A percentile compares a stretch with the other conserved stretches of the same genome.
Conservation (phyloP, 2,797 vertebrate species). For the Anabacerthia variegaticeps region DNA sequence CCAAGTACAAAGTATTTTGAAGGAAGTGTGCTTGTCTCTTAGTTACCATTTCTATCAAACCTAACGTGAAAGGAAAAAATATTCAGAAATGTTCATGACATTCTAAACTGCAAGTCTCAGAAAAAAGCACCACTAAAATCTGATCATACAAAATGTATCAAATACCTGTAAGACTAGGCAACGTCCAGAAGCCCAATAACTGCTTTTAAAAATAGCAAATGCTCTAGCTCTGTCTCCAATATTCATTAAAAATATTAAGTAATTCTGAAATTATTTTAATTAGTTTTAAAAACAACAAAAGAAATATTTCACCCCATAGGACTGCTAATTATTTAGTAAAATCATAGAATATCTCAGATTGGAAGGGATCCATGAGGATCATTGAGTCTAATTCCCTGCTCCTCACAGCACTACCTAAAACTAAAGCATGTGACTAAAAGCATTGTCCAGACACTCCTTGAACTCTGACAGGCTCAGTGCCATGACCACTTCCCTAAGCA, state of each 20-base stretch:
- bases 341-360: neutral
- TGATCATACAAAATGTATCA: rapidly evolving
- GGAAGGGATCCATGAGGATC: neutral
- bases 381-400: neutral
- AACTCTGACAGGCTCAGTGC: neutral
- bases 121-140: neutral
- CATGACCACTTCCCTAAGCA: neutral
- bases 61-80: neutral
- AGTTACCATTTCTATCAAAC: neutral
- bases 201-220: neutral
- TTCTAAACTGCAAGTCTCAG: neutral
- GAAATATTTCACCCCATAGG: neutral
- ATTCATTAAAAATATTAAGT: neutral
- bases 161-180: neutral
- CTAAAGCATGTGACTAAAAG: neutral
- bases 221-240: neutral
- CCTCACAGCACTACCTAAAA: neutral
- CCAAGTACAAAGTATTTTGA: neutral
- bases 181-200: neutral
- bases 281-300: neutral
- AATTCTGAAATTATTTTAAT: neutral
- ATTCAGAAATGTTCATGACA: neutral
- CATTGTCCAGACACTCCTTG: neutral
- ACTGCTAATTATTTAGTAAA: neutral
- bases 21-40: neutral